Evolutionary conservation across 2,888 invertebrate genomes (phyloP).

Genomic region (Schizotus pectinicornis): DNA sequence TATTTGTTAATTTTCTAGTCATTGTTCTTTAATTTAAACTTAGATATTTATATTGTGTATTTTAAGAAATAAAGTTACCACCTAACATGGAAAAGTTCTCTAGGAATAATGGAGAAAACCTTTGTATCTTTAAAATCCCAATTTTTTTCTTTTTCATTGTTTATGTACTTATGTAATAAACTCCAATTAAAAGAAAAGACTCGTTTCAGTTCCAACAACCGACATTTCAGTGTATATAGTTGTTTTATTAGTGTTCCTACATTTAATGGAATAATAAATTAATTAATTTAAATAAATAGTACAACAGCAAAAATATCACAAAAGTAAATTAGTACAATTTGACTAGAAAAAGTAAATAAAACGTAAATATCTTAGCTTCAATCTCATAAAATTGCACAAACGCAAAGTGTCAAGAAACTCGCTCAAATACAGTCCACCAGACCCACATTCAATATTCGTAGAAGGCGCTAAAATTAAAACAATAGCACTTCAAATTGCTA

Average conservation of each 20-base stretch:
- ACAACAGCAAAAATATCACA: constrained; percentile 33
- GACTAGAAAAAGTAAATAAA: constrained; percentile 27
- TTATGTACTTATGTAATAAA: constrained; percentile 38
- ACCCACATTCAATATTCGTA: too few relatives aligned
- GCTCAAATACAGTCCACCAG: constrained; percentile 1
- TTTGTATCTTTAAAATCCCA: constrained; percentile 27
- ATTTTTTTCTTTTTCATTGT: constrained; percentile 39
- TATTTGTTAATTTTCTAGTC: constrained; percentile 44
- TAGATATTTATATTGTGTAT: constrained; percentile 38
- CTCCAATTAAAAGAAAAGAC: not conserved
- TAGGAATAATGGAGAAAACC: constrained; percentile 1
- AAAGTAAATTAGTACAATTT: constrained; percentile 23
- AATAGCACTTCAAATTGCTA: too few relatives aligned
- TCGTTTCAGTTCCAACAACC: not conserved
- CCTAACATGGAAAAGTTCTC: constrained; percentile 10
- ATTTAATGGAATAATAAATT: constrained; percentile 34
- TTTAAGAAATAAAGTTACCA: constrained; percentile 33
- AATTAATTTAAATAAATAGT: constrained; percentile 24
- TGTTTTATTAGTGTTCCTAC: constrained; percentile 31
- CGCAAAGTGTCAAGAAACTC: constrained; percentile 9
- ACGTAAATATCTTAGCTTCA: too few relatives aligned
- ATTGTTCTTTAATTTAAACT: constrained; percentile 39
- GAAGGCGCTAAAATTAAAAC: too few relatives aligned
- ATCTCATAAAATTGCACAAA: constrained; percentile 14
- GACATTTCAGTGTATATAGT: constrained; percentile 12